Conservation (phyloP, 35 echinoderm and acorn worm genomes). For the Anneissia japonica region DNA sequence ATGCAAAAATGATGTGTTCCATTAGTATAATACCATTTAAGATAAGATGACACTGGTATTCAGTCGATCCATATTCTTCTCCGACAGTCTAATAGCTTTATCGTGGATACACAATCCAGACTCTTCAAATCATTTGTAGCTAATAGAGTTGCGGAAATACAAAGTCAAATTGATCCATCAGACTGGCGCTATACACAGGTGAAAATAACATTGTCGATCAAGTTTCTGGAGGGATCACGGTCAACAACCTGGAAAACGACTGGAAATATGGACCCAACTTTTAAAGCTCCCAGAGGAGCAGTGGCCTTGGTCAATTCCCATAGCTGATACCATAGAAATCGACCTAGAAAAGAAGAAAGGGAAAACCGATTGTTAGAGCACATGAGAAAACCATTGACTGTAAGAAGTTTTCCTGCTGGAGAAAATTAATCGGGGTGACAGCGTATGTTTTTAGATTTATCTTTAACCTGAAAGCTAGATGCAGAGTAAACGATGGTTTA, state of each 20-base stretch:
- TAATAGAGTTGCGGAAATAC: slow-evolving; percentile 44
- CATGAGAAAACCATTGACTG: slow-evolving; percentile 13
- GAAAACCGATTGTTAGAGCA: slow-evolving; percentile 1
- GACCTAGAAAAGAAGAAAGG: slow-evolving; percentile 48
- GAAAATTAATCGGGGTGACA: slow-evolving; percentile 45
- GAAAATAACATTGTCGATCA: slow-evolving; percentile 51
- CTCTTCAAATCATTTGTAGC: slow-evolving; percentile 60
- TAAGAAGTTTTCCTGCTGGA: slow-evolving; percentile 44
- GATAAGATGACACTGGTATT: slow-evolving; percentile 19
- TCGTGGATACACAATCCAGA: slow-evolving; percentile 45
- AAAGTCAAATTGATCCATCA: slow-evolving; percentile 43
- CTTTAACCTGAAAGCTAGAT: slow-evolving; percentile 9
- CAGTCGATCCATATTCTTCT: slow-evolving; percentile 24
- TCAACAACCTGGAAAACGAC: slow-evolving; percentile 4
- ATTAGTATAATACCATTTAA: not conserved
- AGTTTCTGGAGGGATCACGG: slow-evolving; percentile 41
- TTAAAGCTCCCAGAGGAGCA: slow-evolving; percentile 21
- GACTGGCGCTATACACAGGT: slow-evolving; percentile 51
- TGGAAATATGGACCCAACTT: slow-evolving; percentile 57
- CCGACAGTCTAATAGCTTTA: slow-evolving; percentile 46
- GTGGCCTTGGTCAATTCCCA: slow-evolving; percentile 34
- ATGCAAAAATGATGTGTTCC: too few relatives aligned
- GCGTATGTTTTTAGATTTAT: slow-evolving; percentile 49
- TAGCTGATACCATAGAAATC: not conserved
- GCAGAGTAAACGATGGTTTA: slow-evolving; percentile 3